Evolutionary conservation across 2,888 invertebrate genomes (phyloP), one percentile per base, ranked within the genome.

Genomic region (Acronicta psi): DNA sequence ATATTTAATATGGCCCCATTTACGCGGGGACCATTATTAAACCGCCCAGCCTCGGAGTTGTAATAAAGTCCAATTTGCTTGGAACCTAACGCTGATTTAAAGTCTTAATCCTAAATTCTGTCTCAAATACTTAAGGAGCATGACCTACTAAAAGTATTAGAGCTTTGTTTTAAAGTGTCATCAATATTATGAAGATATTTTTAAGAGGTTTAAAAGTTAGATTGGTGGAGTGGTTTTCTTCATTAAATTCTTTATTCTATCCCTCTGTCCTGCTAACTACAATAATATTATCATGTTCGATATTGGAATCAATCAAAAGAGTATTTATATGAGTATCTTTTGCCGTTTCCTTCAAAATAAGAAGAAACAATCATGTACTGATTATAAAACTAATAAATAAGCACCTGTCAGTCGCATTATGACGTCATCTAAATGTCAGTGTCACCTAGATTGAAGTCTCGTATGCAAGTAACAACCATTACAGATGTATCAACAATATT

Each of bases 11-110:
- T 16, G 17, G 31, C 37, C 31, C 36, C 23, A 49, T 52, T 37
- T 47, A 31, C 25, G 38, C 17, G 50, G n/a, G 40, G 17, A 25
- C 36, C 41, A 37, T 16, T 20, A 58, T 58, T 50, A 62, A 58
- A 59, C 20, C 9, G 34, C 36, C 29, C 45, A 36, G 41, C 20
- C 31, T 23, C 34, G 41, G 17, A 43, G 44, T 36, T 23, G 58
- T 40, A 58, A 63, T 73, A 73, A 69, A 69, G 62, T 57, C 31
- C 55, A 73, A 68, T 72, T 70, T 59, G 61, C 42, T 41, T 6
- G n/a, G 41, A 43, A 29, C 41, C 51, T 46, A 55, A 36, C 13
- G 36, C 41, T 37, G 53, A 72, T 43, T 54, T 49, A 58, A 42
- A 23, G 31, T 36, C 37, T 44, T 44, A 51, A 46, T 8, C 25